Conservation (phyloP, 2,797 vertebrate genomes). For the Smutsia gigantea region DNA sequence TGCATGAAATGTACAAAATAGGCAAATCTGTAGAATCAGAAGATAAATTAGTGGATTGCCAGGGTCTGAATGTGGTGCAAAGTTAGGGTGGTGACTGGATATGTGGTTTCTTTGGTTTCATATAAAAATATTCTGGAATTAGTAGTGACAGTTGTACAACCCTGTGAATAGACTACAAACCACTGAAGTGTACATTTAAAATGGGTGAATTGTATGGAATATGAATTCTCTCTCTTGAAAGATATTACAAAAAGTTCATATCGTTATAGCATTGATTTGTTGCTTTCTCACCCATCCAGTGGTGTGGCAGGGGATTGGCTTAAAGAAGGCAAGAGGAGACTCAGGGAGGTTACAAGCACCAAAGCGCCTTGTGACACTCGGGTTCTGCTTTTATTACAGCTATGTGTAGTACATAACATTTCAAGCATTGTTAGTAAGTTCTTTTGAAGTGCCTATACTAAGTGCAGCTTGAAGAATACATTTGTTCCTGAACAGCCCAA, state of each 20-base stretch:
- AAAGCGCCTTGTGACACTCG: too few relatives aligned
- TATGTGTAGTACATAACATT: too few relatives aligned
- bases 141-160: neutral
- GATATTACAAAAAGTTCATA: neutral
- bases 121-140: neutral
- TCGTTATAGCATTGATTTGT: neutral
- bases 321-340: too few relatives aligned
- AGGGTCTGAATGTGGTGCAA: too few relatives aligned
- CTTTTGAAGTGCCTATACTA: too few relatives aligned
- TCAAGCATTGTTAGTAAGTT: too few relatives aligned
- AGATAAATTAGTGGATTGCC: neutral
- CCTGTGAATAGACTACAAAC: neutral
- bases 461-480: too few relatives aligned
- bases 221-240: neutral
- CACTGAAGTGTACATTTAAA: neutral
- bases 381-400: too few relatives aligned
- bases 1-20: neutral
- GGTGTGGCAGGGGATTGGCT: too few relatives aligned
- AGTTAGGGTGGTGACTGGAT: neutral
- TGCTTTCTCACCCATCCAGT: too few relatives aligned
- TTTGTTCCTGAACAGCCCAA: too few relatives aligned
- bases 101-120: neutral
- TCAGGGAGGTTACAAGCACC: too few relatives aligned
- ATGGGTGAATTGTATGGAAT: neutral
- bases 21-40: neutral